Evolutionary conservation across 2,888 invertebrate genomes (phyloP).

Genomic region (Zaprionus obscuricornis): DNA sequence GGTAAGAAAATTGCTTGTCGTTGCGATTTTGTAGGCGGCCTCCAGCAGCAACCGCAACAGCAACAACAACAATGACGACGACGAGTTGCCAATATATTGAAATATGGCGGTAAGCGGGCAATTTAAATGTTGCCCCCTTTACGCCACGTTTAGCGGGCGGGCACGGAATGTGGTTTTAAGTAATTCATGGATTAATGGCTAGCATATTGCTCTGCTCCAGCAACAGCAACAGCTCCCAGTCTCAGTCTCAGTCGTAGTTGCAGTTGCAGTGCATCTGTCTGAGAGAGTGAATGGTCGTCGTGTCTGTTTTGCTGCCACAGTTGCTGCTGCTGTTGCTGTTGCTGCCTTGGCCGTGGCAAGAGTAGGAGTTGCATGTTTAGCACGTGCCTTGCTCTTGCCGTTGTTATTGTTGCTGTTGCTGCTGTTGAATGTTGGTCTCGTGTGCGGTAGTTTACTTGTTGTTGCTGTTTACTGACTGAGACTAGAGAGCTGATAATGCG

Average conservation of each 20-base stretch:
- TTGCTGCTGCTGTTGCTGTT: conserved; percentile 20
- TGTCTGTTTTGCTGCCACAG: conserved; percentile 46
- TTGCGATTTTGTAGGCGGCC: conserved; percentile 67
- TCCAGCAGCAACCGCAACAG: conserved; percentile 28
- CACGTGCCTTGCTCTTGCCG: conserved; percentile 66
- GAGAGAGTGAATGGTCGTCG: conserved; percentile 74
- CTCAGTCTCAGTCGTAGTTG: neutral
- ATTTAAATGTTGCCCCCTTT: conserved; percentile 66
- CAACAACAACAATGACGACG: neutral
- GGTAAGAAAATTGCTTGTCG: conserved; percentile 69
- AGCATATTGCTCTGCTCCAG: conserved; percentile 70
- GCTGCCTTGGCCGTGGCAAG: conserved; percentile 61
- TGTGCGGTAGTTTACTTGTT: conserved; percentile 11
- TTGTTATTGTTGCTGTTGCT: conserved; percentile 27
- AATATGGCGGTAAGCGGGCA: conserved; percentile 79
- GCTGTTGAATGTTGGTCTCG: conserved; percentile 3
- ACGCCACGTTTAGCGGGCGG: conserved; percentile 17
- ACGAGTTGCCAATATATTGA: conserved; percentile 67
- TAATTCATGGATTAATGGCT: conserved; percentile 77
- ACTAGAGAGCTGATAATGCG: conserved; percentile 65
- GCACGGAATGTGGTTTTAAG: conserved; percentile 77
- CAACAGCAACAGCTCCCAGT: neutral
- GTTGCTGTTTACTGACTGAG: conserved; percentile 28
- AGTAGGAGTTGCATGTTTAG: conserved; percentile 80
- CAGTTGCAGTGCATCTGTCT: too few species aligned